A percentile compares a stretch with the other conserved stretches of the same genome.
These are phyloP conservation scores for Chloebia gouldiae DNA, from an alignment of 2,113 vertebrate genomes.

Conservation along the genomic window DNA sequence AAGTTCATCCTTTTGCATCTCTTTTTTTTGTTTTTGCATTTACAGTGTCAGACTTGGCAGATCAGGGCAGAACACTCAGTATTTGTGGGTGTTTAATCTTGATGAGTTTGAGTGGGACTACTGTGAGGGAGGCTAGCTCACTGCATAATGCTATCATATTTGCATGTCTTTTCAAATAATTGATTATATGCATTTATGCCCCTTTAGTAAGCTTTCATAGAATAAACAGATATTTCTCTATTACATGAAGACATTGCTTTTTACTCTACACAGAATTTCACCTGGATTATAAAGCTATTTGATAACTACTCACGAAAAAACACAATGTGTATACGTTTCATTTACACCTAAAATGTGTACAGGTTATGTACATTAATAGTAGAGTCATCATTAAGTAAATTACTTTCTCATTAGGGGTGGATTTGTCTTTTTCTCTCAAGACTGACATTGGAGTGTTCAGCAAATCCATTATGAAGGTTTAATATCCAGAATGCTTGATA, in stretches of 20 bases:
- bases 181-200: neutral
- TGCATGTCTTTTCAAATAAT: neutral
- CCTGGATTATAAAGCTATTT: neutral
- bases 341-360: neutral
- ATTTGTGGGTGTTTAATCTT: constrained; percentile 13
- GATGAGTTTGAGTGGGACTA: neutral
- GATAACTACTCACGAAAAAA: neutral
- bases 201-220: neutral
- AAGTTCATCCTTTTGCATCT: neutral
- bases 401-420: neutral
- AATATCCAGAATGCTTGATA: neutral
- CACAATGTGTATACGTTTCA: neutral
- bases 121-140: neutral
- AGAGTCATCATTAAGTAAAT: neutral
- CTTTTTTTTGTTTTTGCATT: neutral
- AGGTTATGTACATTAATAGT: neutral
- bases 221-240: neutral
- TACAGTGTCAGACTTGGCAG: neutral
- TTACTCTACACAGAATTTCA: neutral
- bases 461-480: neutral
- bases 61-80: neutral
- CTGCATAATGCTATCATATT: neutral
- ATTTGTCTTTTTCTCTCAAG: neutral
- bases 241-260: neutral
- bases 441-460: neutral